Percentiles rank a stretch among this genome's conserved stretches.
Conservation (phyloP, 2,797 vertebrate genomes). For the Alcedo quadribrachys region DNA sequence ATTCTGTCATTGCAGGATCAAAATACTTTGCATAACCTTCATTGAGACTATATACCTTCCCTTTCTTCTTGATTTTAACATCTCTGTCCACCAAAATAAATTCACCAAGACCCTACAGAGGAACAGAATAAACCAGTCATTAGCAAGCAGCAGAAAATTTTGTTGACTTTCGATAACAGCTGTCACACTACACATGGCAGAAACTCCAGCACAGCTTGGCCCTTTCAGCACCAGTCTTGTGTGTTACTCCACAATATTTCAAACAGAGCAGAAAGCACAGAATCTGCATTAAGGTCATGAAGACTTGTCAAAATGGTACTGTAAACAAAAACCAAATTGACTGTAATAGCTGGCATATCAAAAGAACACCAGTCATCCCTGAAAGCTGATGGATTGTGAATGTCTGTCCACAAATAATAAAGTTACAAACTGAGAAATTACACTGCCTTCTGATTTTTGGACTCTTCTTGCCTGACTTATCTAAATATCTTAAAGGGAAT, state of each 20-base stretch:
- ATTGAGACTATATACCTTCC: constrained; percentile 94
- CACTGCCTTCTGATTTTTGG: not conserved
- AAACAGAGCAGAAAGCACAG: not conserved
- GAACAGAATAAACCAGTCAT: not conserved
- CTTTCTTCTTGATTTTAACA: constrained; percentile 92
- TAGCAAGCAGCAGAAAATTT: not conserved
- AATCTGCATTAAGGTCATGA: not conserved
- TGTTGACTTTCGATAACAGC: not conserved
- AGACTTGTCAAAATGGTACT: not conserved
- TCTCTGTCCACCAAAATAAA: constrained; percentile 95
- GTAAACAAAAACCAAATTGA: not conserved
- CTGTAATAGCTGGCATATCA: not conserved
- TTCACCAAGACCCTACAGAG: constrained; percentile 89
- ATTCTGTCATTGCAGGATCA: constrained; percentile 90
- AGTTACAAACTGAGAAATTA: not conserved
- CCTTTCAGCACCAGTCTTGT: not conserved
- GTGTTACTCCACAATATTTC: not conserved
- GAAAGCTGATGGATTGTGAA: not conserved
- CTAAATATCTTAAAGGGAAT: not conserved
- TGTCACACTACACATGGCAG: not conserved
- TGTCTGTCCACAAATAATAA: not conserved
- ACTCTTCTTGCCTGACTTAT: not conserved
- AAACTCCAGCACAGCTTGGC: not conserved
- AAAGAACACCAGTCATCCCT: not conserved
- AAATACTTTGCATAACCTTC: constrained; percentile 97